Evolutionary conservation across 2,888 invertebrate species (phyloP).

Genomic region (Nemotelus nigrinus): DNA sequence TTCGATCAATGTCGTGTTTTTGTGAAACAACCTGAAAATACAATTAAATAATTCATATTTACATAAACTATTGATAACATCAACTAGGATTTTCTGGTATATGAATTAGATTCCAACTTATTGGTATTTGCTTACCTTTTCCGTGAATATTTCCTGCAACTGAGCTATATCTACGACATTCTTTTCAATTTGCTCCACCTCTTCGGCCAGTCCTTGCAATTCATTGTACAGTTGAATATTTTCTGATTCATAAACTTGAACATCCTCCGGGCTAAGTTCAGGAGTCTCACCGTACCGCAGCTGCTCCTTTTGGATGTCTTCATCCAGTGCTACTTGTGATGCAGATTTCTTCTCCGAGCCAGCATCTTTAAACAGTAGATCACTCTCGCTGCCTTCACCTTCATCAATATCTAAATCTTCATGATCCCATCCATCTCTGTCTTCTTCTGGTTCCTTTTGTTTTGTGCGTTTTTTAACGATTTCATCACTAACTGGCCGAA

Average conservation of each 20-base stretch:
- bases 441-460: conserved; percentile 38
- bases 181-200: conserved; percentile 88
- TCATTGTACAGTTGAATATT: conserved; percentile 88
- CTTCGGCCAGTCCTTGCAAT: conserved; percentile 87
- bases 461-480: not conserved
- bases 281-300: conserved; percentile 68
- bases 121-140: conserved; percentile 71
- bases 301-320: conserved; percentile 52
- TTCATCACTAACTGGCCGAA: conserved; percentile 57
- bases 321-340: conserved; percentile 58
- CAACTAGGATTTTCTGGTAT: not conserved
- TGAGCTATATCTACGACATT: conserved; percentile 96
- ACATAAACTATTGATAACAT: not conserved
- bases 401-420: conserved; percentile 40
- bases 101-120: not conserved
- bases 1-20: conserved; percentile 91
- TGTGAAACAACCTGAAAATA: conserved; percentile 80
- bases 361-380: not conserved
- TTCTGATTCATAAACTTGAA: conserved; percentile 93
- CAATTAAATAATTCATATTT: not conserved
- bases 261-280: conserved; percentile 83
- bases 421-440: conserved; percentile 51
- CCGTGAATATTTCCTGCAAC: conserved; percentile 94
- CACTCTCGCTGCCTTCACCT: conserved; percentile 42
- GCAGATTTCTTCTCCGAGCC: conserved; percentile 53